These are phyloP conservation scores for Ricordea florida DNA, from an alignment of 92 coral and sea anemone genomes.

Conservation along the genomic window DNA sequence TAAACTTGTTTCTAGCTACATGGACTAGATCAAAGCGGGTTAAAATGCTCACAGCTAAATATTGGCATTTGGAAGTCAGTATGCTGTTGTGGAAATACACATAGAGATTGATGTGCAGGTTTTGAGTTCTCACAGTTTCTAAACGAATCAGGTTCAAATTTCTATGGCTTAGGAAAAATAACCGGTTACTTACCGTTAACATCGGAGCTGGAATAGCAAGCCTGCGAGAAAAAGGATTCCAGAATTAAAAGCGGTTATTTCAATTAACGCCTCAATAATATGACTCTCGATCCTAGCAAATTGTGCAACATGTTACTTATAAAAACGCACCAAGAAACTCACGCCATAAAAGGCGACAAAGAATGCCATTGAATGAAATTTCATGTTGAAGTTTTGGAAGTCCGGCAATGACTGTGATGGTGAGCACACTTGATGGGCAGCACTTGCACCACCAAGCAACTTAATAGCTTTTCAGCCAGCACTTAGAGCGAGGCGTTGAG, in stretches of 20 bases:
- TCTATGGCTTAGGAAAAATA: background rate
- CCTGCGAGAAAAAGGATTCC: background rate
- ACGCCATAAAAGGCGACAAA: too few species aligned
- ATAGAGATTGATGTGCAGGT: too few species aligned
- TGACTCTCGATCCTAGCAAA: too few species aligned
- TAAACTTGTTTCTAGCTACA: too few species aligned
- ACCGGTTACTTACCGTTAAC: background rate
- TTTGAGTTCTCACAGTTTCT: background rate
- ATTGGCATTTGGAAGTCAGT: too few species aligned
- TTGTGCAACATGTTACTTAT: too few species aligned
- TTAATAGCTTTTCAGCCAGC: slow-evolving; percentile 27
- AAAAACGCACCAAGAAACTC: too few species aligned
- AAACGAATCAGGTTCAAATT: background rate
- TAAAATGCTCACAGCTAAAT: too few species aligned
- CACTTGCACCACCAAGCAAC: slow-evolving; percentile 22
- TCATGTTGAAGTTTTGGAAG: background rate
- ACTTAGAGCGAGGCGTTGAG: background rate
- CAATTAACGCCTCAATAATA: background rate
- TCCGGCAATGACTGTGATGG: background rate
- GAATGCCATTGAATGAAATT: background rate
- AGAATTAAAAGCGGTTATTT: background rate
- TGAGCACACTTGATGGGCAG: slow-evolving; percentile 9
- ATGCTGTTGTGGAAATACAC: too few species aligned
- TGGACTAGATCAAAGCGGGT: too few species aligned
- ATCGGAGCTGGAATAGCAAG: background rate